Evolutionary conservation across 2,888 invertebrate genomes (phyloP), one percentile per base, ranked within the genome.

Genomic region (Diarsia rubi): DNA sequence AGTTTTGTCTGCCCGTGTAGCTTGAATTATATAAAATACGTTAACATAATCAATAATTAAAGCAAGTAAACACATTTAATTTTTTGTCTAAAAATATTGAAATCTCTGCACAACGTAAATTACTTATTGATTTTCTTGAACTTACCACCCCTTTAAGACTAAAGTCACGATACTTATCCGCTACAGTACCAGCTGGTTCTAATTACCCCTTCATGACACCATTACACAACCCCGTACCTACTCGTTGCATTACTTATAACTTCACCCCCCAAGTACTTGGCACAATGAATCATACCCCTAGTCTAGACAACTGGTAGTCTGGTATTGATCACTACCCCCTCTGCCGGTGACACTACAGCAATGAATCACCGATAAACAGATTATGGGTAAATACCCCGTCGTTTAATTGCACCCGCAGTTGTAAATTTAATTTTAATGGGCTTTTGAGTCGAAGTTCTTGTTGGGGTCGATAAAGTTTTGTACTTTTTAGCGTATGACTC

Each of bases 221-320:
- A 37, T n/a, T 1, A 45, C 57, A 69, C 44, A 67, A 42, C 44
- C 44, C 42, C 19, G 6, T 19, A 52, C 19, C 4, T 12, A 47
- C 19, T 6, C 42, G 9, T 12, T 83, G 77, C 78, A 80, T 73
- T 77, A 79, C 63, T 79, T 62, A 67, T 63, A 27, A 73, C 44
- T 62, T 27, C 49, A 54, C 24, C 11, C 49, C 14, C 31, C 49
- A 37, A 75, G 69, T 70, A 57, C 66, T 57, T 59, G 57, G 44
- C 21, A 67, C 71, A 73, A 59, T 81, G 81, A 81, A 71, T 82
- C 75, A 82, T 79, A 78, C n/a, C 72, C 65, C 16, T 60, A 70
- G 87, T 88, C 87, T 86, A 88, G 87, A 87, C 87, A 69, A 69
- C 73, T 71, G 71, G 71, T 86, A 87, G 86, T 79, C 73, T 69